phyloP scores from a whole-genome alignment of 2,797 vertebrate genomes.

The Parauchenoglanis ngamensis region DNA sequence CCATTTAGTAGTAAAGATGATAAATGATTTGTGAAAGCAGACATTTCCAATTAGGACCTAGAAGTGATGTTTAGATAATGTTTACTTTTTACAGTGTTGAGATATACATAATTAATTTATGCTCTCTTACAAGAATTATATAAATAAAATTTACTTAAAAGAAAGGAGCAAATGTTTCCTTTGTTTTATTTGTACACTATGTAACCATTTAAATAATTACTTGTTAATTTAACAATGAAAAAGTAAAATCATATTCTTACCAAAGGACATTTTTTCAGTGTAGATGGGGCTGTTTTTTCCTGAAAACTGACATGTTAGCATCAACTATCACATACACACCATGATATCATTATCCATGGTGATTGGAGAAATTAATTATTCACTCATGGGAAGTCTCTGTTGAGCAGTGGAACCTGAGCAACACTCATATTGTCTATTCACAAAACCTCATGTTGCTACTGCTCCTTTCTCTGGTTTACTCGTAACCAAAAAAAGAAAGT shows the following conservation, averaged over 20 bases:
- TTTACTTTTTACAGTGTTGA: neutral
- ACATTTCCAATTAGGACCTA: neutral
- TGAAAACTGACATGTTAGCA: neutral
- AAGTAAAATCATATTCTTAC: neutral
- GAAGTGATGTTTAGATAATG: neutral
- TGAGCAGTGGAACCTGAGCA: slow-evolving; percentile 21
- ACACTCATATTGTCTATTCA: slow-evolving; percentile 5
- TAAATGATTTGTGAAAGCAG: slow-evolving; percentile 1
- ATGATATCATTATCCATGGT: slow-evolving; percentile 31
- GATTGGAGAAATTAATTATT: slow-evolving; percentile 43
- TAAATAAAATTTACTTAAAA: slow-evolving; percentile 18
- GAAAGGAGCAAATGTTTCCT: neutral
- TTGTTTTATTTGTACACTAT: neutral
- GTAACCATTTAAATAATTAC: neutral
- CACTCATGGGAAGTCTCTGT: slow-evolving; percentile 36
- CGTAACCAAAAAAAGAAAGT: neutral
- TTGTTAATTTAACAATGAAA: neutral
- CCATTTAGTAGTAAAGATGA: neutral
- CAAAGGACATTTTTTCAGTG: neutral
- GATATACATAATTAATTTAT: slow-evolving; percentile 11
- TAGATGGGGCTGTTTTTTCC: too few species aligned
- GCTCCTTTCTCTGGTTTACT: neutral
- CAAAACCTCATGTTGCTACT: too few species aligned
- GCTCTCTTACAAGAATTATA: neutral
- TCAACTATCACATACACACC: slow-evolving; percentile 27